Base-by-base conservation (phyloP, 1,140 invertebrate genomes). In the Nymphalis io region DNA sequence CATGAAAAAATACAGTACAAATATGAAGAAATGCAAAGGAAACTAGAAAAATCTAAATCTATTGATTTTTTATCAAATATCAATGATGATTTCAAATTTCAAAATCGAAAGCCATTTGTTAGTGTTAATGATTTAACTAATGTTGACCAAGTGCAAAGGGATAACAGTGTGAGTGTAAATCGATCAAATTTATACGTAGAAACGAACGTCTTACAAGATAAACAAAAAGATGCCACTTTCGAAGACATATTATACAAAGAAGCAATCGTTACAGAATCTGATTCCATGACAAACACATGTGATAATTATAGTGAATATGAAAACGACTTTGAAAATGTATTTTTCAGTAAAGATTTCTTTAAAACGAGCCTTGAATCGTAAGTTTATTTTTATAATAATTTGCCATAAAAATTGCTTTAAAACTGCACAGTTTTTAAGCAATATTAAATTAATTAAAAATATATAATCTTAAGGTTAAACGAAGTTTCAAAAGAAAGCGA, bases 1-100 rank as follows among this genome's bases (percentile, higher is more conserved):
- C 83, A 91, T 62, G 81, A 86, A 66, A 82, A 69, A 72, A 84
- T 91, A 55, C 85, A 87, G 76, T 81, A 73, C 27, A 91, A 90
- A 76, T 90, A 88, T 70, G 76, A 79, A 60, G 80, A 89, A 78
- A 89, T 91, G 84, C 85, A 88, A 70, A 83, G 64, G 48, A 88
- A 78, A 74, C 55, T 91, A 20, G 84, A 88, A 60, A 90, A 88
- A 66, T 89, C 87, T 0, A 86, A 81, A 78, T 88, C 87, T 8
- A 80, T 84, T 16, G 87, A 90, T 59, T 74, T 79, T 42, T 58
- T 91, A 15, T 51, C 77, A 16, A 75, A 63, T 12, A 20, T 82
- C 11, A 64, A 73, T 51, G 79, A 84, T 46, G 75, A 84, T 63
- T 80, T 79, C 40, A 11, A 51, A 10, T 69, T 68, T 27, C 81